Conservation (phyloP, 2,113 vertebrate genomes). For the Axis porcinus region DNA sequence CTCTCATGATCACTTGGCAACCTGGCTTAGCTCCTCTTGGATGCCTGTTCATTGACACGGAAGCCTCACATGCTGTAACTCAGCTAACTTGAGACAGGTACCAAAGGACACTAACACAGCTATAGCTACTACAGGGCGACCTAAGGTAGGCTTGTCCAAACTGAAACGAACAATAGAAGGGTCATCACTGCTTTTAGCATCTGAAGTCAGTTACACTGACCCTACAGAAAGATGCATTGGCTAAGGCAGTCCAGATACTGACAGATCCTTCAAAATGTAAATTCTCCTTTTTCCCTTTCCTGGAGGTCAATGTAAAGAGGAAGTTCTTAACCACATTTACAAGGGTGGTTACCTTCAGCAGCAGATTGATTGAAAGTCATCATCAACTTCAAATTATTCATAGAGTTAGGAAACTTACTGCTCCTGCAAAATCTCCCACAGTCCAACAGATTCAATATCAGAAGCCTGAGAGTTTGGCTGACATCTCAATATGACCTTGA, state of each 20-base stretch:
- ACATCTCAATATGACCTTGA: neutral
- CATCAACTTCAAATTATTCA: neutral
- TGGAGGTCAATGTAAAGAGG: neutral
- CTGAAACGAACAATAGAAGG: neutral
- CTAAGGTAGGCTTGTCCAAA: neutral
- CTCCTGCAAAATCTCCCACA: neutral
- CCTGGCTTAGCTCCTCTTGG: neutral
- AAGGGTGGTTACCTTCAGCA: neutral
- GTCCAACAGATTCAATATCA: neutral
- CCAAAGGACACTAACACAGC: neutral
- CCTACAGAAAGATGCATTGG: rapidly evolving
- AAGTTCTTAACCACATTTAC: neutral
- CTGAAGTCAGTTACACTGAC: neutral
- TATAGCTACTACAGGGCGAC: neutral
- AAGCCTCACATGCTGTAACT: neutral
- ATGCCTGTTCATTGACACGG: neutral
- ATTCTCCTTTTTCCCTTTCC: neutral
- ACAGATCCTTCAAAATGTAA: neutral
- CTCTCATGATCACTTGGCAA: neutral
- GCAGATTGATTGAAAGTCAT: neutral
- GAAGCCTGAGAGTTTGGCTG: neutral
- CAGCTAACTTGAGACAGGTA: neutral
- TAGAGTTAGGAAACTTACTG: neutral
- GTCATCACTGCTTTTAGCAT: neutral
- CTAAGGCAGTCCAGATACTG: neutral